Evolutionary conservation across 2,797 vertebrate genomes (phyloP).

Genomic region (Cynodonichthys magdalenae): DNA sequence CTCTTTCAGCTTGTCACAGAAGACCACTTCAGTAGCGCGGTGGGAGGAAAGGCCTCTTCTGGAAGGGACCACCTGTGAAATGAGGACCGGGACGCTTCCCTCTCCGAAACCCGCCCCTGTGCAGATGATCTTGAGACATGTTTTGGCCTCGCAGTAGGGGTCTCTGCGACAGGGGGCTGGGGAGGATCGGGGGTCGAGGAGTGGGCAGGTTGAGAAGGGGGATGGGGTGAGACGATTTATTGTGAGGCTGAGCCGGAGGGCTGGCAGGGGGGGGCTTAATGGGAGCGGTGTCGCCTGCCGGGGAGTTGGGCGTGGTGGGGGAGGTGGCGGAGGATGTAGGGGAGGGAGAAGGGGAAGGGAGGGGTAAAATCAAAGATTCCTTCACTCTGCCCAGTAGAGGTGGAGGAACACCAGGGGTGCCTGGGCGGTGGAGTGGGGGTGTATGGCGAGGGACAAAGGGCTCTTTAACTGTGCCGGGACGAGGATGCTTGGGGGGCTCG

Average conservation of each 20-base stretch:
- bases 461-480: constrained; percentile 88
- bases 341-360: constrained; percentile 61
- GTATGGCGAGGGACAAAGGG: constrained; percentile 80
- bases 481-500: constrained; percentile 80
- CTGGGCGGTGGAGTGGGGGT: constrained; percentile 80
- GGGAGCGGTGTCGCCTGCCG: constrained; percentile 59
- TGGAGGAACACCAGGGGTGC: constrained; percentile 76
- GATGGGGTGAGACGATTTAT: constrained; percentile 66
- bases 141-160: constrained; percentile 67
- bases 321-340: constrained; percentile 68
- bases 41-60: constrained; percentile 94
- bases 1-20: constrained; percentile 56
- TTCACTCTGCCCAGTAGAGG: constrained; percentile 81
- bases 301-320: constrained; percentile 73
- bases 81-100: constrained; percentile 86
- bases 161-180: constrained; percentile 75
- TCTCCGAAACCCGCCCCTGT: constrained; percentile 74
- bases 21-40: constrained; percentile 90
- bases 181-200: constrained; percentile 72
- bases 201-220: constrained; percentile 75
- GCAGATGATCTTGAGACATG: constrained; percentile 79
- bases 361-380: constrained; percentile 75
- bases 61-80: constrained; percentile 85
- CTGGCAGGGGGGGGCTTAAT: constrained; percentile 59
- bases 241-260: constrained; percentile 70